Conservation (phyloP, 2,113 vertebrate species). For the Corydoras sp. region DNA sequence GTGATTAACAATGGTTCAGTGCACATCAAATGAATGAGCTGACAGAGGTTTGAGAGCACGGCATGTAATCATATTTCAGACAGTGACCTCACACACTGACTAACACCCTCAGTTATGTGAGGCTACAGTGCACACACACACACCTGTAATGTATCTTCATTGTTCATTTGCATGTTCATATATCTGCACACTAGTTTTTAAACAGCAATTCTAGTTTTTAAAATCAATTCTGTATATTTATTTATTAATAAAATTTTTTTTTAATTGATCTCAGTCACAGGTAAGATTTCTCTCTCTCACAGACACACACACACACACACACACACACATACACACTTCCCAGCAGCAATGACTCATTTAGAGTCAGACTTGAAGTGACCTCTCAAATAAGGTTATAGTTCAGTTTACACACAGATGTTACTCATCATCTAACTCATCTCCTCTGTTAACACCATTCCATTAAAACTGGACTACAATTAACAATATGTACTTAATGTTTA, state of each 20-base stretch:
- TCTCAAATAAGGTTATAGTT: slow-evolving; percentile 18
- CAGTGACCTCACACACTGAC: slow-evolving; percentile 44
- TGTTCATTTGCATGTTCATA: too few relatives aligned
- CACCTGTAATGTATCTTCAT: neutral
- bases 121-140: slow-evolving; percentile 5
- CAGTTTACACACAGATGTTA: slow-evolving; percentile 29
- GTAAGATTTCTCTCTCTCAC: too few relatives aligned
- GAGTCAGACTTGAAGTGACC: slow-evolving; percentile 18
- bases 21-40: slow-evolving; percentile 32
- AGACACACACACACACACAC: neutral
- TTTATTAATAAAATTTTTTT: too few relatives aligned
- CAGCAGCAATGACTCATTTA: slow-evolving; percentile 37
- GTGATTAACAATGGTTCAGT: slow-evolving; percentile 31
- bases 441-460: neutral
- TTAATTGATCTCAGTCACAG: too few relatives aligned
- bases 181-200: too few relatives aligned
- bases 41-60: slow-evolving; percentile 27
- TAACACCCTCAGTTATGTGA: slow-evolving; percentile 36
- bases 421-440: slow-evolving; percentile 13
- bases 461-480: neutral
- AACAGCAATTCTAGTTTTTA: too few relatives aligned
- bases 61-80: slow-evolving; percentile 42
- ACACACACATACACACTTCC: slow-evolving; percentile 29
- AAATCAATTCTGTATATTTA: too few relatives aligned
- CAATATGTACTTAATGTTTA: too few relatives aligned